Base-by-base conservation (phyloP, 2,797 vertebrate genomes). In the Fratercula arctica region DNA sequence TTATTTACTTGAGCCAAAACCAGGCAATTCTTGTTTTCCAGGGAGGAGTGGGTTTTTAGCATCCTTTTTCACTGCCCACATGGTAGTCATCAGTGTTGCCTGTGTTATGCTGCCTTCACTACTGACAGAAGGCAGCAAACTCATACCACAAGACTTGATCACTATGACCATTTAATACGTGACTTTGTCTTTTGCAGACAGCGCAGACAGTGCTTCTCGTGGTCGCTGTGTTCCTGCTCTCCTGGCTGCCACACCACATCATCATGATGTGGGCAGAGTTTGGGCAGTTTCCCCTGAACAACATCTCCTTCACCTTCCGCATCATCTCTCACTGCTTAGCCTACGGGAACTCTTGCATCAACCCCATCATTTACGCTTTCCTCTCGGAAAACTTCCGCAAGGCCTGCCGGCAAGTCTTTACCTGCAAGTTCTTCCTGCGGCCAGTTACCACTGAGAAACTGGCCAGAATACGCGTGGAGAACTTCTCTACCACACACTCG, bases 161-260 rank as follows among this genome's bases (percentile, higher is more conserved):
- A 6, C 16, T 19, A 50, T 1, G 5, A 45, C 31, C 33, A 17
- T 46, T 68, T 63, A 82, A 86, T 7, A 11, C 1, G 1, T 0
- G 0, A 43, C 28, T 28, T 56, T n/a, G 37, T 73, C 35, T 89
- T 70, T 81, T 61, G 13, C 94, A 99, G 99, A 99, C 98, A 0
- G 98, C 98, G 0, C 98, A 99, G 98, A 99, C 98, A 0, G 98
- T 98, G 37, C 97, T 99, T 31, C 97, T 99, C 8, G 97, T 99
- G 23, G 97, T 99, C 2, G 66, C 98, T 0, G 98, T 97, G 15
- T 99, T 99, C 96, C 97, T 98, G 84, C 80, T 99, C 70, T 99
- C 98, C 95, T 99, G 99, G 98, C 97, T 98, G 97, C 99, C 99
- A 0, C 98, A 99, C 75, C 99, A 99, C 96, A 96, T 99, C 97